A percentile compares a stretch with the other conserved stretches of the same genome.
These are phyloP conservation scores for Cephalophus harveyi DNA, from an alignment of 2,113 vertebrate species.

Conservation along the genomic window DNA sequence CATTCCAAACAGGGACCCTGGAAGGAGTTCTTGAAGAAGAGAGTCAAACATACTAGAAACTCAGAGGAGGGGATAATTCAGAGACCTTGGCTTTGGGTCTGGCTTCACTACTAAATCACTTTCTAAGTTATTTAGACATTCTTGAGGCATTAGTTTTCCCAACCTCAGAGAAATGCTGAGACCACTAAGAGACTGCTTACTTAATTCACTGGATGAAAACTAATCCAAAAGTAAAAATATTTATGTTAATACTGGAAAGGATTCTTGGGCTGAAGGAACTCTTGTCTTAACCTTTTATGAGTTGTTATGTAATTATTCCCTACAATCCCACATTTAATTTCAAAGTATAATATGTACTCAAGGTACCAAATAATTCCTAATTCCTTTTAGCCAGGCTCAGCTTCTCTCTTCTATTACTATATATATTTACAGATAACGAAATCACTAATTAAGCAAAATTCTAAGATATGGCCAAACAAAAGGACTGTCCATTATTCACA, in stretches of 20 bases:
- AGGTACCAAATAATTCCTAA: conserved; percentile 45
- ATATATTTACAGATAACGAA: conserved; percentile 15
- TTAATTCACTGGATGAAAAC: conserved; percentile 16
- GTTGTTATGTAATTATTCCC: conserved; percentile 2
- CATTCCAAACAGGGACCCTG: not conserved
- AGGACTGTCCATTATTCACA: conserved; percentile 47
- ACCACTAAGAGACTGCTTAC: not conserved
- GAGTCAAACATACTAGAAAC: not conserved
- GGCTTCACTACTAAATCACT: conserved; percentile 1
- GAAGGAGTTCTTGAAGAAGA: conserved; percentile 36
- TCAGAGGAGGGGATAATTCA: not conserved
- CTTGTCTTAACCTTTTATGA: not conserved
- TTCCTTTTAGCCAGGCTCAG: conserved; percentile 31
- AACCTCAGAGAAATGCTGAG: conserved; percentile 9
- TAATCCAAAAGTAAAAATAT: conserved; percentile 26
- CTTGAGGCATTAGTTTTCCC: not conserved
- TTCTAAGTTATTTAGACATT: not conserved
- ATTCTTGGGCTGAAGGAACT: conserved; percentile 17
- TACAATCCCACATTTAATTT: conserved; percentile 56
- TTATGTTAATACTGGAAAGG: conserved; percentile 13
- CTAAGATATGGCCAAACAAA: conserved; percentile 43
- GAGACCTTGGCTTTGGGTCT: conserved; percentile 15
- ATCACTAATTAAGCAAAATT: conserved; percentile 32
- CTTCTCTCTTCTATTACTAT: conserved; percentile 24
- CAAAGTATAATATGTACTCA: conserved; percentile 49